Evolutionary conservation across 2,113 vertebrate genomes (phyloP).

Genomic region (Notechis scutatus): DNA sequence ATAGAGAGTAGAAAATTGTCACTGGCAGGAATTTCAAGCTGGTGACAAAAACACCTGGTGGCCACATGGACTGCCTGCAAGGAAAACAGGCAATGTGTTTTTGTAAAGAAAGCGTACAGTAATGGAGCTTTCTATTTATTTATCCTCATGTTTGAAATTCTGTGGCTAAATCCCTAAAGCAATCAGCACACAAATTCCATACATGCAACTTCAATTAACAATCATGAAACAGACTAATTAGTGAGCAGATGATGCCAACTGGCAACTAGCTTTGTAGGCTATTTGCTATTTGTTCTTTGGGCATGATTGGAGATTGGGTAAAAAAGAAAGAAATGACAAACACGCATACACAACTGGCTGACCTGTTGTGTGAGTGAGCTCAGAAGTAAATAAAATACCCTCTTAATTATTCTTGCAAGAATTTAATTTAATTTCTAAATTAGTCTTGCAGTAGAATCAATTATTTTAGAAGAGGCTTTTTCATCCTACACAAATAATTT

Average conservation of each 20-base stretch:
- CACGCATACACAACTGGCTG: background rate
- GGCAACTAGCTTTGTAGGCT: slow-evolving; percentile 49
- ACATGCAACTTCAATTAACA: slow-evolving; percentile 38
- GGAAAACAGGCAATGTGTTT: background rate
- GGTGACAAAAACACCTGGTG: background rate
- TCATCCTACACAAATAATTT: no score
- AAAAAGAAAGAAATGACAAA: background rate
- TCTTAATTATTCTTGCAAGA: background rate
- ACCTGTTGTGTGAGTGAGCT: background rate
- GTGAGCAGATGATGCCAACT: slow-evolving; percentile 32
- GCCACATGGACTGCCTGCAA: background rate
- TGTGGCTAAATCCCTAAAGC: accelerated
- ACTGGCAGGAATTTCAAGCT: background rate
- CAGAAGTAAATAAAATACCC: background rate
- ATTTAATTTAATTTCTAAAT: background rate
- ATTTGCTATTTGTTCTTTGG: slow-evolving; percentile 26
- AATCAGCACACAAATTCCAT: accelerated
- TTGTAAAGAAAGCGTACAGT: background rate
- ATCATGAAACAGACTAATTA: slow-evolving; percentile 30
- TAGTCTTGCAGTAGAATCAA: background rate
- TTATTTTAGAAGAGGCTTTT: background rate
- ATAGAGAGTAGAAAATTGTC: background rate
- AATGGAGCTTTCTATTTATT: accelerated
- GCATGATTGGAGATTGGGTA: accelerated
- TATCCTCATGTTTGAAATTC: background rate